Conservation (phyloP, 2,797 vertebrate genomes). For the Chromis chromis region DNA sequence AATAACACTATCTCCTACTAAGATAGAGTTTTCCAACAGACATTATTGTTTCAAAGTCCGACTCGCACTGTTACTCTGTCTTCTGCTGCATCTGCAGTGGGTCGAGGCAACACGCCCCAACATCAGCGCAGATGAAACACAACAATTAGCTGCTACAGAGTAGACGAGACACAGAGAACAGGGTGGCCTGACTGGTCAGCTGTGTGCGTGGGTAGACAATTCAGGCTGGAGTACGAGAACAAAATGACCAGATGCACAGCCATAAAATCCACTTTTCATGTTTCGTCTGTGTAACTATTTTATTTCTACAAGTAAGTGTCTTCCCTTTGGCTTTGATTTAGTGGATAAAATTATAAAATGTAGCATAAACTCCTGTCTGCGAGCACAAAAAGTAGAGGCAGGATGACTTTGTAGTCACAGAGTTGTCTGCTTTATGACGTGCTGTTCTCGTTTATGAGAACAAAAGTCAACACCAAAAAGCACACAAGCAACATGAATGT, state of each 20-base stretch:
- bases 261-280: constrained; percentile 40
- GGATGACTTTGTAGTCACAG: constrained; percentile 8
- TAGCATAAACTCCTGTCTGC: constrained; percentile 12
- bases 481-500: constrained; percentile 13
- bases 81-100: constrained; percentile 26
- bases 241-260: constrained; percentile 51
- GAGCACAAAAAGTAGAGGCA: not conserved
- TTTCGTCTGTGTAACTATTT: constrained; percentile 21
- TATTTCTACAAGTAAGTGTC: constrained; percentile 7
- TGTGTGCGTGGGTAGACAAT: constrained; percentile 32
- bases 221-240: constrained; percentile 37
- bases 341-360: constrained; percentile 8
- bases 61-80: constrained; percentile 13
- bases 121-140: constrained; percentile 30
- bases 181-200: constrained; percentile 41
- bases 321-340: constrained; percentile 10
- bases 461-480: constrained; percentile 7
- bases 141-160: constrained; percentile 28
- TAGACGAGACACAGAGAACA: not conserved
- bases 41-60: constrained; percentile 15
- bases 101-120: constrained; percentile 9
- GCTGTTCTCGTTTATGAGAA: constrained; percentile 8
- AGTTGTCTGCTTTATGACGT: not conserved
- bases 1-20: not conserved
- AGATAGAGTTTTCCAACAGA: not conserved